Base-by-base conservation (phyloP, 2,888 invertebrate genomes). In the Cyclophora albipunctata region DNA sequence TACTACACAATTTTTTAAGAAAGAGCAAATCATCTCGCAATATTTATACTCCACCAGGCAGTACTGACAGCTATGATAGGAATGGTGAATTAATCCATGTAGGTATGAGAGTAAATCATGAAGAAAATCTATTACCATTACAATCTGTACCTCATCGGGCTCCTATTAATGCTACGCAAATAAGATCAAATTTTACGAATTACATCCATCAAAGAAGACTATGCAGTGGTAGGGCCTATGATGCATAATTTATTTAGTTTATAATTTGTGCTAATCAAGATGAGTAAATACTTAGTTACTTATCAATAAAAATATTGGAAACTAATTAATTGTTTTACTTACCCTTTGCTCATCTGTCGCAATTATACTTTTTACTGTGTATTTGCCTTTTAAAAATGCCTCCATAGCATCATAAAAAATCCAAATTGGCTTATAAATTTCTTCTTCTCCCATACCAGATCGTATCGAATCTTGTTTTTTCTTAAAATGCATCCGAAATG, bases 381-480 rank as follows among this genome's bases (percentile, higher is more conserved):
- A 57, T 45, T 46, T 50, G 7, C 48, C 51, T 52, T 50, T 51
- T 47, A 58, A 51, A 55, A 58, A 58, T 52, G 48, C 50, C 50
- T 56, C 54, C 53, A 58, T 54, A 43, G 52, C 49, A 50, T 55
- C 52, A 51, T 58, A 58, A 51, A 53, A 58, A 41, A 55, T 34
- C 52, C 55, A 57, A 54, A 54, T 58, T 42, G 55, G 56, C 50
- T 56, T 56, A 40, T 57, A 59, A 46, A 46, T 46, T 49, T 59
- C 54, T 46, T 53, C 56, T 57, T 54, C 52, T 51, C 51, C 56
- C 47, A 47, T 47, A 50, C 54, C 51, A 50, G 54, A 55, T 48
- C 49, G 52, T 41, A 55, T 52, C 46, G 54, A 58, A 50, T 52
- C 48, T 49, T 52, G 52, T 49, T 55, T 55, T 51, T 55, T 54